phyloP scores from a whole-genome alignment of 2,888 invertebrate species.

The Temnothorax unifasciatus region DNA sequence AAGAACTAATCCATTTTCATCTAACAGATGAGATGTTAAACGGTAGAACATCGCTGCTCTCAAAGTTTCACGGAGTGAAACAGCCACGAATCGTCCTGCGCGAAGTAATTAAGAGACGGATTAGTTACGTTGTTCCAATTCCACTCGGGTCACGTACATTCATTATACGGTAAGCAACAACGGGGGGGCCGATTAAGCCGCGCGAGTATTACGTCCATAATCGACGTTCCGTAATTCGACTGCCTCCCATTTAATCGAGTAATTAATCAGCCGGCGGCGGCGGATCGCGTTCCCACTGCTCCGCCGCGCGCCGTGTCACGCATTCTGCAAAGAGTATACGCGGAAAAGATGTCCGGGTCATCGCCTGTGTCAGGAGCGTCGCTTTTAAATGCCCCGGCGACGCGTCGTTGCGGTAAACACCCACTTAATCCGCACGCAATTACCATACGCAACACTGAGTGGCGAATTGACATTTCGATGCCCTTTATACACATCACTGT shows the following conservation, averaged over 20 bases:
- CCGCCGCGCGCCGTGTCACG: not conserved
- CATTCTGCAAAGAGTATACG: not conserved
- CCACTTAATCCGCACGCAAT: constrained; percentile 49
- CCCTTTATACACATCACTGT: constrained; percentile 42
- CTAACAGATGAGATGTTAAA: not conserved
- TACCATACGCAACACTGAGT: constrained; percentile 42
- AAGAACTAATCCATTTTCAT: not conserved
- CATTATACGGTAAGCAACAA: constrained; percentile 39
- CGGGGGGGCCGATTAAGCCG: constrained; percentile 26
- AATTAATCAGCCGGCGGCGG: constrained; percentile 30
- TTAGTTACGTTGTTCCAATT: constrained; percentile 42
- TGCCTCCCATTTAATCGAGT: constrained; percentile 27
- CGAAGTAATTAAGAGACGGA: constrained; percentile 39
- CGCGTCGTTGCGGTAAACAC: constrained; percentile 27
- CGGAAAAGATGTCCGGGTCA: constrained; percentile 37
- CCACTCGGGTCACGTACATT: constrained; percentile 19
- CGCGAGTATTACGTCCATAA: constrained; percentile 19
- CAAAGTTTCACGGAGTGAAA: not conserved
- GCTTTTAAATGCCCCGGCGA: constrained; percentile 18
- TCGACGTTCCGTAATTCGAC: constrained; percentile 39
- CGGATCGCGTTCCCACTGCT: not conserved
- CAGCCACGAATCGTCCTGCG: not conserved
- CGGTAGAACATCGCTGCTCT: not conserved
- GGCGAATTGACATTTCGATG: constrained; percentile 54
- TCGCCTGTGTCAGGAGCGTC: not conserved